Evolutionary conservation across 2,888 invertebrate species (phyloP).

Genomic region (Dione juno): DNA sequence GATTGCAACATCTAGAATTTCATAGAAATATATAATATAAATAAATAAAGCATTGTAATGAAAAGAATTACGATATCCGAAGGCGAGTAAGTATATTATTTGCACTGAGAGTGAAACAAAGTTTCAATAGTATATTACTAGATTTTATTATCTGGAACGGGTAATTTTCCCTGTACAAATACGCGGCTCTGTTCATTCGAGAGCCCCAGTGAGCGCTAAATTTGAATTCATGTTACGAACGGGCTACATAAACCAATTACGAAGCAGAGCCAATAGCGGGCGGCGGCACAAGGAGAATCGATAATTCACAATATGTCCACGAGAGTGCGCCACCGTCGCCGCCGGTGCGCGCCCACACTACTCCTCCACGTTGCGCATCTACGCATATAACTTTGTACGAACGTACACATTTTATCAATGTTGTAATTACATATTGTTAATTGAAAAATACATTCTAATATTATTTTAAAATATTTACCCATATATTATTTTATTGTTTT

Average conservation of each 20-base stretch:
- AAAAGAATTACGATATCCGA: slow-evolving; percentile 20
- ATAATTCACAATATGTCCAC: slow-evolving; percentile 82
- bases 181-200: slow-evolving; percentile 67
- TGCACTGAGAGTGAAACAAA: slow-evolving; percentile 57
- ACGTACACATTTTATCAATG: slow-evolving; percentile 50
- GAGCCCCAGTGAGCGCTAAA: slow-evolving; percentile 75
- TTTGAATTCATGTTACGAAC: slow-evolving; percentile 82
- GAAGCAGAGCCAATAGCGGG: slow-evolving; percentile 76
- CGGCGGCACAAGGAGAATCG: slow-evolving; percentile 73
- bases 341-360: slow-evolving; percentile 78
- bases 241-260: slow-evolving; percentile 81
- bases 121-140: slow-evolving; percentile 68
- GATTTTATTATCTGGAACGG: slow-evolving; percentile 70
- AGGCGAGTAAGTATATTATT: slow-evolving; percentile 40
- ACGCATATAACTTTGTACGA: slow-evolving; percentile 64
- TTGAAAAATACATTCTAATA: slow-evolving; percentile 29
- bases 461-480: neutral
- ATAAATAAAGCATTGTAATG: neutral
- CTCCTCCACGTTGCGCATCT: slow-evolving; percentile 80
- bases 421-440: neutral
- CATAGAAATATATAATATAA: neutral
- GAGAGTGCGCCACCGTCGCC: slow-evolving; percentile 77
- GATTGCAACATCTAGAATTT: no score
- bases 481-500: neutral
- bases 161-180: slow-evolving; percentile 70